Evolutionary conservation across 2,888 invertebrate species (phyloP).

Genomic region (Drosophila lacicola): DNA sequence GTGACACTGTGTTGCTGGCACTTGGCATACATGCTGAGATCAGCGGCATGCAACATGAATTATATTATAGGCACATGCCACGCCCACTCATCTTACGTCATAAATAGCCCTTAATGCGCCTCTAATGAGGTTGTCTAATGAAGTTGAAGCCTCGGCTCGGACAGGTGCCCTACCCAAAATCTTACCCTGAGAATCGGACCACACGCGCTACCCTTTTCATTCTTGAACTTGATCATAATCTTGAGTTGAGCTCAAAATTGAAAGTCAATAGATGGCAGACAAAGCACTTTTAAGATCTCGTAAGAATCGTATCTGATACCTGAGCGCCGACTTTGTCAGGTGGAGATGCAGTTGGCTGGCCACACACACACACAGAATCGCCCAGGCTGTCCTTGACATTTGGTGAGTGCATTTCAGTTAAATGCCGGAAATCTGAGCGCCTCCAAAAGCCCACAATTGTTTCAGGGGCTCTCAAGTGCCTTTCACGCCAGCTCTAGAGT

Average conservation of each 20-base stretch:
- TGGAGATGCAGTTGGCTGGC: slow-evolving; percentile 23
- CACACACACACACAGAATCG: slow-evolving; percentile 32
- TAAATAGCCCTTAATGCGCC: slow-evolving; percentile 22
- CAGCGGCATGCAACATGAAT: slow-evolving; percentile 23
- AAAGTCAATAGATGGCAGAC: slow-evolving; percentile 39
- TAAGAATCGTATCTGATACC: slow-evolving; percentile 24
- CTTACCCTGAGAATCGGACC: slow-evolving; percentile 34
- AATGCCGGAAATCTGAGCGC: slow-evolving; percentile 60
- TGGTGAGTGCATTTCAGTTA: slow-evolving; percentile 56
- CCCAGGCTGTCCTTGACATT: slow-evolving; percentile 26
- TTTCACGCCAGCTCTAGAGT: slow-evolving; percentile 65
- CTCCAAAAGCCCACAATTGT: slow-evolving; percentile 54
- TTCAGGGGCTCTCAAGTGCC: slow-evolving; percentile 63
- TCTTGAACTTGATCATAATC: slow-evolving; percentile 25
- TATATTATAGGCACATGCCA: slow-evolving; percentile 13
- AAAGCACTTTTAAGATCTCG: slow-evolving; percentile 23
- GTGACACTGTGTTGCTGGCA: slow-evolving; percentile 10
- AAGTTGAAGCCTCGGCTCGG: slow-evolving; percentile 24
- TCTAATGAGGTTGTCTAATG: slow-evolving; percentile 49
- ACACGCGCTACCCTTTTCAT: slow-evolving; percentile 39
- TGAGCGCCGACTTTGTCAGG: slow-evolving; percentile 13
- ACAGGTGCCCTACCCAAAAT: slow-evolving; percentile 28
- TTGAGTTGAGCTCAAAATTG: slow-evolving; percentile 18
- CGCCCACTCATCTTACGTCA: slow-evolving; percentile 5
- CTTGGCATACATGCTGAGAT: slow-evolving; percentile 11